Evolutionary conservation across 2,797 vertebrate species (phyloP).

Genomic region (Ateles fusciceps): DNA sequence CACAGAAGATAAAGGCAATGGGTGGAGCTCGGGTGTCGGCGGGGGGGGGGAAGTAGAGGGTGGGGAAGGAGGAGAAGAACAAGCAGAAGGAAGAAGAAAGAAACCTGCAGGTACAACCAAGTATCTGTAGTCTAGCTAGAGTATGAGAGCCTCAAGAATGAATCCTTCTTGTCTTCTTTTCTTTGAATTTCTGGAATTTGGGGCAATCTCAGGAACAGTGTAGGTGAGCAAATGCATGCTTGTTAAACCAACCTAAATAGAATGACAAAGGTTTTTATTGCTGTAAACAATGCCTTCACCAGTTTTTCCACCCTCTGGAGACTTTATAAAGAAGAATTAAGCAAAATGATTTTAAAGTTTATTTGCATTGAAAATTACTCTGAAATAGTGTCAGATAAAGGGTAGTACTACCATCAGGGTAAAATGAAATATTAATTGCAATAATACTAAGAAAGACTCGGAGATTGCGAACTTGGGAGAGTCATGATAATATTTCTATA

Average conservation of each 20-base stretch:
- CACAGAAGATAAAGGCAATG: not conserved
- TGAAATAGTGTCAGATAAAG: not conserved
- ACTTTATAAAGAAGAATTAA: not conserved
- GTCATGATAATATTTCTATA: not conserved
- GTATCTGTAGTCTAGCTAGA: not conserved
- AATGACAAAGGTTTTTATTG: not conserved
- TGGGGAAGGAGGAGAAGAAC: not conserved
- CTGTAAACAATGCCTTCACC: not conserved
- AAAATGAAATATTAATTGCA: not conserved
- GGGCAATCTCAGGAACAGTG: not conserved
- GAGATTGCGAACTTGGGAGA: not conserved
- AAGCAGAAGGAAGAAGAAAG: not conserved
- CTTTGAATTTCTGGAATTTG: not conserved
- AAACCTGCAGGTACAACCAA: not conserved
- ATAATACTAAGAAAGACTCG: not conserved
- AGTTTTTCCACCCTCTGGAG: not conserved
- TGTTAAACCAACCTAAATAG: not conserved
- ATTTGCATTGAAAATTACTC: not conserved
- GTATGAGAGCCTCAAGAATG: not conserved
- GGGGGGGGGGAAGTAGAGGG: not conserved
- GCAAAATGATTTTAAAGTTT: not conserved
- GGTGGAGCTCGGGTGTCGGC: too few species aligned
- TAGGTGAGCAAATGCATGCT: not conserved
- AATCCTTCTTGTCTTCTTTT: not conserved
- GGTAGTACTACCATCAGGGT: rapidly evolving